Base-by-base conservation (phyloP, 2,888 invertebrate species). In the Meloe dianella region DNA sequence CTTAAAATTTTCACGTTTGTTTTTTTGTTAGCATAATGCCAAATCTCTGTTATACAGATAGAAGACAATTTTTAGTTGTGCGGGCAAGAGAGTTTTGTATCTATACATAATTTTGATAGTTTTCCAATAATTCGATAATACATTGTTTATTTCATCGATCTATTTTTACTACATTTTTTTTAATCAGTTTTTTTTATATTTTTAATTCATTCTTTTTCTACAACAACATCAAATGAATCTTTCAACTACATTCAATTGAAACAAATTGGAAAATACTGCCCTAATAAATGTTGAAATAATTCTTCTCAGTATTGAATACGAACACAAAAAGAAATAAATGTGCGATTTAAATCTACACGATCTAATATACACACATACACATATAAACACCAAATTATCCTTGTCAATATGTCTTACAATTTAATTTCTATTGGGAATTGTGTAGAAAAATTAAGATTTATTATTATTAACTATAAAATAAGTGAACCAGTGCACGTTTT, bases 231-330 rank as follows among this genome's bases (percentile, higher is more conserved):
- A 57, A 61, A 24, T 41, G 32, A 54, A 63, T 56, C 60, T 61
- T 57, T 66, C 41, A 56, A n/a, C 32, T 30, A n/a, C n/a, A n/a
- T 27, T 29, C 14, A 8, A 20, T 70, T 66, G 29, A 17, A 56
- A 58, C 57, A 71, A 71, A 71, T 69, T 63, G 67, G 65, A 65
- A 71, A 67, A 69, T 71, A 71, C 69, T 65, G 71, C 3, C 17
- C 64, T 62, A 71, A 71, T 71, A 71, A 69, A 64, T 63, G 63
- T 65, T 30, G 66, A 64, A 66, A 63, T 64, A 65, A 65, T 47
- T 59, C 62, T 30, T 65, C 61, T 57, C 61, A 56, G 30, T 35
- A 64, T n/a, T n/a, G 63, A 61, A 63, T 64, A 59, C 67, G n/a
- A n/a, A n/a, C 41, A 20, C 59, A 27, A 29, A 27, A 60, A 59